Percentiles rank a stretch among this genome's conserved stretches.
Conservation (phyloP, 2,113 vertebrate species). For the Podocnemis expansa region DNA sequence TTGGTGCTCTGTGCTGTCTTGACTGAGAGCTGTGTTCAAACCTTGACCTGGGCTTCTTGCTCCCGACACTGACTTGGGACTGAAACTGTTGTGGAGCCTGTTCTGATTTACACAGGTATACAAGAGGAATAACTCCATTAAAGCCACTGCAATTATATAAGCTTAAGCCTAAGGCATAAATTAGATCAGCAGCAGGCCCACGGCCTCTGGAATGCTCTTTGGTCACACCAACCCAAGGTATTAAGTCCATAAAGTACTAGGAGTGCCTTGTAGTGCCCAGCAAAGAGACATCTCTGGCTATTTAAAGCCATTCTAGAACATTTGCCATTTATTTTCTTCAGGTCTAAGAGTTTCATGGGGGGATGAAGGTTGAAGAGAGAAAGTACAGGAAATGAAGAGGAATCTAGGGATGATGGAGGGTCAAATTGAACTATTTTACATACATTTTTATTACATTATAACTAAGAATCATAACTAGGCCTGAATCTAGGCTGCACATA, state of each 20-base stretch:
- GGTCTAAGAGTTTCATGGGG: not conserved
- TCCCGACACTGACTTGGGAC: not conserved
- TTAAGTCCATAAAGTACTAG: not conserved
- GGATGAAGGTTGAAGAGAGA: not conserved
- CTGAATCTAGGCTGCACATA: accelerated
- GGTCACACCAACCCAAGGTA: not conserved
- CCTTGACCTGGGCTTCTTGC: not conserved
- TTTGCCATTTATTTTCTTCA: not conserved
- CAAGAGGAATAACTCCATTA: not conserved
- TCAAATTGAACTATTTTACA: not conserved
- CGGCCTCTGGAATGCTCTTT: not conserved
- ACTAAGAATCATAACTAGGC: not conserved
- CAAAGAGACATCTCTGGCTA: not conserved
- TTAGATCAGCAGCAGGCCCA: not conserved
- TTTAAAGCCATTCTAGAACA: not conserved
- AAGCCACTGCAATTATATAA: not conserved
- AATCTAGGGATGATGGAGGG: not conserved
- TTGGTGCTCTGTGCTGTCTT: not conserved
- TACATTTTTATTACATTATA: not conserved
- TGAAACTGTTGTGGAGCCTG: not conserved
- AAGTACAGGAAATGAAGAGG: not conserved
- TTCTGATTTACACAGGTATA: not conserved
- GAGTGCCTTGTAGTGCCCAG: accelerated
- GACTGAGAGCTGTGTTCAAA: not conserved
- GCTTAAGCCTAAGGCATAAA: not conserved